Base-by-base conservation (phyloP, 2,888 invertebrate genomes). In the Tipula unca region DNA sequence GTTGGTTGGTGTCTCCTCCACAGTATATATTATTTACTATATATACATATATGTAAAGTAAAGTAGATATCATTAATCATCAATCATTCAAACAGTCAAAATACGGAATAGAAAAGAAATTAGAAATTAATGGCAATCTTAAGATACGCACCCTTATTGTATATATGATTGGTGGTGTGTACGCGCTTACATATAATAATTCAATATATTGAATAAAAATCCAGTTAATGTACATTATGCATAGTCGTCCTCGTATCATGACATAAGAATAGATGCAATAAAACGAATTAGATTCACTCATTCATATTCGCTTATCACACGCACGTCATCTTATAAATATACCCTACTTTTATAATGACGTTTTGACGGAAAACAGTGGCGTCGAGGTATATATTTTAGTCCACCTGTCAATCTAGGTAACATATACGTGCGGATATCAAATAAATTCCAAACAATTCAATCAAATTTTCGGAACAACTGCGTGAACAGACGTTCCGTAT, bases 51-150 rank as follows among this genome's bases (percentile, higher is more conserved):
- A 17, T 20, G 8, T 54, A 54, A 17, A 54, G 17, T 54, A 17
- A 17, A 32, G 32, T 17, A 54, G 0, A 54, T 54, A 54, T 54
- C 69, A 69, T 69, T 69, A 25, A 69, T 69, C 69, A 69, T 69
- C 69, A 69, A 69, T 69, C 69, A 69, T 69, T 69, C 25, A 69
- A 69, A 69, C 69, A 69, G 69, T 69, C 69, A 69, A 69, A 69
- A 69, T 69, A 69, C 25, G 25, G 25, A 48, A 48, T 48, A 48
- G 25, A 69, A 69, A 20, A 69, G 69, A 25, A 69, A 69, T 69
- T 69, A 69, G 20, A 69, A 69, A 25, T 69, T 25, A 69, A 69
- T 69, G 69, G 25, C 1, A 69, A 69, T 69, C 13, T 20, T 6
- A 69, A 69, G 10, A 13, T 5, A 25, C 69, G 10, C 69, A 69